phyloP scores from a whole-genome alignment of 2,113 vertebrate species.

The Phainopepla nitens region DNA sequence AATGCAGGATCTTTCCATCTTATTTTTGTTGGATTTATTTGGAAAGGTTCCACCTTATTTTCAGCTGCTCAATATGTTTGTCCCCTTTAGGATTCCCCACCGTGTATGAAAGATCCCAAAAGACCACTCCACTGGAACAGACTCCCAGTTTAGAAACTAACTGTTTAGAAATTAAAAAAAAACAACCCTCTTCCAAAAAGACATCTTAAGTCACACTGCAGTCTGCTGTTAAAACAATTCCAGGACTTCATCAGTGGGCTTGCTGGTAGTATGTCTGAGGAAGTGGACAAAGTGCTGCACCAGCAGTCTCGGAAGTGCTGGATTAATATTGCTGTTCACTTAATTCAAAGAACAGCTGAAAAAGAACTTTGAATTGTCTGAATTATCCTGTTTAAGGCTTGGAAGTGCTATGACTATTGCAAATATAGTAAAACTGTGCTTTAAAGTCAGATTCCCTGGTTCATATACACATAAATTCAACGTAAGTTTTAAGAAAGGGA shows the following conservation, averaged over 20 bases:
- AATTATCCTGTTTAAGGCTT: background rate
- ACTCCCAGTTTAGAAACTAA: background rate
- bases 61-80: background rate
- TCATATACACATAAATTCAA: background rate
- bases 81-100: background rate
- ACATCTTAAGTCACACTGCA: background rate
- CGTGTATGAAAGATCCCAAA: background rate
- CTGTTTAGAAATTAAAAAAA: slow-evolving; percentile 31
- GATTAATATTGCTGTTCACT: slow-evolving; percentile 5
- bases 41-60: background rate
- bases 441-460: background rate
- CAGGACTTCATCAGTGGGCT: background rate
- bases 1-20: background rate
- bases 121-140: background rate
- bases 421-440: background rate
- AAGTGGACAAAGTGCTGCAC: slow-evolving; percentile 40
- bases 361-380: slow-evolving; percentile 8
- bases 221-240: slow-evolving; percentile 53
- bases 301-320: slow-evolving; percentile 32
- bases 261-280: slow-evolving; percentile 19
- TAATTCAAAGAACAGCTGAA: slow-evolving; percentile 60
- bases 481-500: background rate
- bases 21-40: background rate
- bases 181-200: background rate
- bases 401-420: background rate